Conservation (phyloP, 2,888 invertebrate genomes). For the Cancer borealis region DNA sequence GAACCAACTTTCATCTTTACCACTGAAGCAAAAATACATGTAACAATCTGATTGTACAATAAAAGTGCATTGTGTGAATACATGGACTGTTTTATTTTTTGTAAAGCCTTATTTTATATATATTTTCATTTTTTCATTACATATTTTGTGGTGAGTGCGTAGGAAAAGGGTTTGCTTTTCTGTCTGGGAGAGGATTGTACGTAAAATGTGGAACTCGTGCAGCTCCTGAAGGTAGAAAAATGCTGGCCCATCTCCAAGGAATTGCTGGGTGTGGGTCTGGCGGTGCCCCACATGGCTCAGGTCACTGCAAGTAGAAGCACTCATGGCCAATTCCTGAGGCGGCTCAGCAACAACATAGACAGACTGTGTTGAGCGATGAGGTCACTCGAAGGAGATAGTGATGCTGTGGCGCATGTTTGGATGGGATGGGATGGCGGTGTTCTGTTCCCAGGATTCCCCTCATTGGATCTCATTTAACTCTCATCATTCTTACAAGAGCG, state of each 20-base stretch:
- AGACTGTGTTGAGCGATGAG: background rate
- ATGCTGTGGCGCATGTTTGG: background rate
- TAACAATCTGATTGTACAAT: background rate
- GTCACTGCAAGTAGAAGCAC: constrained; percentile 27
- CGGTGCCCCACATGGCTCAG: background rate
- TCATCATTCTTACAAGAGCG: too few species aligned
- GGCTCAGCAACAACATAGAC: background rate
- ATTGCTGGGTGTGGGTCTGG: background rate
- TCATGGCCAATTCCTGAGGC: background rate
- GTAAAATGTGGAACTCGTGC: background rate
- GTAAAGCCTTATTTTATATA: background rate
- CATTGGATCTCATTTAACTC: too few species aligned
- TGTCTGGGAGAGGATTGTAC: background rate
- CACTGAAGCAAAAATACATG: background rate
- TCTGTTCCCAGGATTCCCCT: too few species aligned
- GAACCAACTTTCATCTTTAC: background rate
- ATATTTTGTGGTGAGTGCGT: background rate
- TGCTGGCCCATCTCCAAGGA: background rate
- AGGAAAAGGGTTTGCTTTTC: background rate
- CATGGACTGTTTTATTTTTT: background rate
- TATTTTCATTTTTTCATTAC: too few species aligned
- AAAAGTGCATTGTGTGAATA: background rate
- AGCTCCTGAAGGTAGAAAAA: background rate
- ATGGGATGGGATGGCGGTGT: background rate
- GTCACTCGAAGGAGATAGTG: background rate